A percentile compares a stretch with the other conserved stretches of the same genome.
These are phyloP conservation scores for Chelonus insularis DNA, from an alignment of 1,140 invertebrate species.

Conservation along the genomic window DNA sequence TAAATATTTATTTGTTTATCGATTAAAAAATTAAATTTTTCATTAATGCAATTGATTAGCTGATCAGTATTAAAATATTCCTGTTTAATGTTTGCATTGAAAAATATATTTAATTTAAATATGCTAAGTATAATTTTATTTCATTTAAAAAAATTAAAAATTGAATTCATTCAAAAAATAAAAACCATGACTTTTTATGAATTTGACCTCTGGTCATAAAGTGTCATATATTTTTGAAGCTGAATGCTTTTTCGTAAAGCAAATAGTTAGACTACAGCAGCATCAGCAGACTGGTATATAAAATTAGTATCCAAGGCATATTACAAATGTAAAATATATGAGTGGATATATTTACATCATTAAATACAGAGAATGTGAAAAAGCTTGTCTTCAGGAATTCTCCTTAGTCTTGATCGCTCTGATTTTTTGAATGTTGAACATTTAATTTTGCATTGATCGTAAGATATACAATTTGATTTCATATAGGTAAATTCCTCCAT, in stretches of 20 bases:
- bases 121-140: no score
- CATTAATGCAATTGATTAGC: no score
- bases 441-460: neutral
- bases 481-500: slow-evolving; percentile 11
- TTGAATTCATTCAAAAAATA: no score
- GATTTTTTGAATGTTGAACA: neutral
- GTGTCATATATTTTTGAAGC: neutral
- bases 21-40: no score
- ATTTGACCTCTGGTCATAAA: neutral
- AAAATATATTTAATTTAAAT: no score
- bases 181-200: no score
- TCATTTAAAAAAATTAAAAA: no score
- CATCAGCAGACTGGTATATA: neutral
- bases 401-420: neutral
- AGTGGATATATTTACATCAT: neutral
- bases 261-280: no score
- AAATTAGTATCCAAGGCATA: neutral
- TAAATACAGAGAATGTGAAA: neutral
- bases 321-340: slow-evolving; percentile 1
- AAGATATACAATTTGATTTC: slow-evolving; percentile 14
- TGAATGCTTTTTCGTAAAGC: neutral
- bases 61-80: no score
- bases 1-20: no score
- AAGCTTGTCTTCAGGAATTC: neutral
- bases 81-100: no score